Percentiles rank a stretch among this genome's conserved stretches.
Conservation (phyloP, 2,797 vertebrate species). For the Emys orbicularis region DNA sequence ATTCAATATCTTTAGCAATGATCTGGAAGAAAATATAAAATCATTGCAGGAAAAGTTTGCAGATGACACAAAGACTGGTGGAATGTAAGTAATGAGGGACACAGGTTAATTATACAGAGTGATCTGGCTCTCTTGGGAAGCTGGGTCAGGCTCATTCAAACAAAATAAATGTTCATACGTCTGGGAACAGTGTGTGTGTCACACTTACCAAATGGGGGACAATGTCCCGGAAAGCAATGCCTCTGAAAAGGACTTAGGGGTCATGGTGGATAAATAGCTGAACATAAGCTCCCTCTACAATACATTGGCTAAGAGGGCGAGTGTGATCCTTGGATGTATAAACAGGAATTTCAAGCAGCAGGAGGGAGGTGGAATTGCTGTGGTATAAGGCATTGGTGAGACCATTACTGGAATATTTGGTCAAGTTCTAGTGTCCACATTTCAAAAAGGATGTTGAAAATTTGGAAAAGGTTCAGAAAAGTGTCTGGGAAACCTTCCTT, state of each 20-base stretch:
- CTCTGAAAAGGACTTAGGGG: not conserved
- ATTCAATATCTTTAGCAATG: too few species aligned
- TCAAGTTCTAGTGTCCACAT: not conserved
- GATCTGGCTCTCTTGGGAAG: not conserved
- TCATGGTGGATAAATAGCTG: not conserved
- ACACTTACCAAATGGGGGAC: not conserved
- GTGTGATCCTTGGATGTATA: not conserved
- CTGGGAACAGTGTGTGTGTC: not conserved
- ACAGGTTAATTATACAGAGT: not conserved
- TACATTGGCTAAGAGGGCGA: not conserved
- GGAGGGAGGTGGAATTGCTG: not conserved
- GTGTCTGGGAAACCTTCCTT: slow-evolving; percentile 5
- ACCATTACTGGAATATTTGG: not conserved
- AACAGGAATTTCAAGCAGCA: not conserved
- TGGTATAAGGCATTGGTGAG: not conserved
- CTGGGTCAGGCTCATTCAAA: not conserved
- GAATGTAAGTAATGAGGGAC: not conserved
- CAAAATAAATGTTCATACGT: not conserved
- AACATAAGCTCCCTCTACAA: not conserved
- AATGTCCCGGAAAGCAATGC: not conserved
- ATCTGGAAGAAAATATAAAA: too few species aligned
- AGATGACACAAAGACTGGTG: not conserved
- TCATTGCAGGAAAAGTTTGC: not conserved
- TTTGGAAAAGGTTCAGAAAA: slow-evolving; percentile 28
- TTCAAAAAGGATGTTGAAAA: not conserved